A percentile compares a stretch with the other conserved stretches of the same genome.
These are phyloP conservation scores for Nymphalis io DNA, from an alignment of 1,140 invertebrate species.

Conservation along the genomic window DNA sequence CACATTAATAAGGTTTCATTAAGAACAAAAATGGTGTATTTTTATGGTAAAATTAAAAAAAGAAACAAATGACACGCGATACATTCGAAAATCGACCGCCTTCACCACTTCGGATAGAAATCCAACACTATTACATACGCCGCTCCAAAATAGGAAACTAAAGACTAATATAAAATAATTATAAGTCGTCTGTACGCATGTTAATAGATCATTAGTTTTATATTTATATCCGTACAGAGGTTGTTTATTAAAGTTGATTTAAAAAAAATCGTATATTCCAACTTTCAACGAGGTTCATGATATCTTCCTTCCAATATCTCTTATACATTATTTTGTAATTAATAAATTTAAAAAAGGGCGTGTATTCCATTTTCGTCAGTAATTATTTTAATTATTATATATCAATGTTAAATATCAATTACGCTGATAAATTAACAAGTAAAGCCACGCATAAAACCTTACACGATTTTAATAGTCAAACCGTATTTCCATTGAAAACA, in stretches of 20 bases:
- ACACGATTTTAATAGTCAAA: constrained; percentile 21
- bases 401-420: too few species aligned
- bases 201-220: too few species aligned
- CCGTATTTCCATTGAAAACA: constrained; percentile 28
- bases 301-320: too few species aligned
- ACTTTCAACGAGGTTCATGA: too few species aligned
- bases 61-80: constrained; percentile 23
- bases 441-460: constrained; percentile 7
- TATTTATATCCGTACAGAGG: too few species aligned
- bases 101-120: constrained; percentile 31
- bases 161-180: constrained; percentile 3
- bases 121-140: constrained; percentile 18
- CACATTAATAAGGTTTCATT: too few species aligned
- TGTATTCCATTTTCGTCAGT: too few species aligned
- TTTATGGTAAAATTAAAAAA: background rate
- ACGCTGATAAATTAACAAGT: background rate
- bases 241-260: too few species aligned
- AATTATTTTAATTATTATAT: background rate
- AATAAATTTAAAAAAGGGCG: background rate
- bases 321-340: background rate
- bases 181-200: background rate
- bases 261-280: too few species aligned
- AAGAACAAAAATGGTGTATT: too few species aligned
- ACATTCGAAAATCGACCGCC: constrained; percentile 29
- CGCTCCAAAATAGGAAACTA: constrained; percentile 16